Evolutionary conservation across 2,113 vertebrate species (phyloP), one percentile per base, ranked within the genome.

Genomic region (Salvelinus alpinus): DNA sequence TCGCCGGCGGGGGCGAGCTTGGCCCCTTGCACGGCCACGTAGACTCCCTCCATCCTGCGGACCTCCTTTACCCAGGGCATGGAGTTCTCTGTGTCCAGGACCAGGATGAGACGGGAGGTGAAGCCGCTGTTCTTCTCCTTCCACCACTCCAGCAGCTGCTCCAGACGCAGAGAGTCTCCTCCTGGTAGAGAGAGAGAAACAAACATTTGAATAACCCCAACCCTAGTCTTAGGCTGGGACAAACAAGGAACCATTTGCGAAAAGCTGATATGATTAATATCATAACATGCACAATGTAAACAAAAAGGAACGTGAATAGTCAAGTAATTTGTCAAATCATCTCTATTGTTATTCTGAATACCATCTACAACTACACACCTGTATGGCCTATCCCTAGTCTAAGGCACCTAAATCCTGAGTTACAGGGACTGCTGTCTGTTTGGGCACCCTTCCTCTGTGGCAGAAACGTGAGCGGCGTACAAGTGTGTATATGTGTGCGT

Each of bases 71-170:
- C 94, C 98, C 98, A 99, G 0, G 96, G 95, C 20, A 88, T 86
- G n/a, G 97, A 92, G 89, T 97, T 95, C 83, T 98, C 97, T 0
- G 94, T 95, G 84, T 99, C 98, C 81, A 99, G 90, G 70, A 99
- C 89, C 9, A 99, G 88, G 80, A 99, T 97, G 73, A 99, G 96
- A 0, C 97, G 94, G 14, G 97, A 98, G 88, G 94, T 96, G 74
- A 95, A 96, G 34, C 92, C 90, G 12, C 93, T 88, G 0, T 97
- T 98, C 82, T 95, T 96, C 87, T 99, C 97, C 92, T 93, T 94
- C 98, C 98, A 99, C 94, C 95, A 93, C 57, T 98, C 97, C 82
- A 99, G 73, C 66, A 99, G 86, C 0, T 96, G 96, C 76, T 94
- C 92, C 71, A 99, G 90, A 14, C 91, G 93, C 77, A 99, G 80